Evolutionary conservation across 2,888 invertebrate species (phyloP).

Genomic region (Drosophila emarginata): DNA sequence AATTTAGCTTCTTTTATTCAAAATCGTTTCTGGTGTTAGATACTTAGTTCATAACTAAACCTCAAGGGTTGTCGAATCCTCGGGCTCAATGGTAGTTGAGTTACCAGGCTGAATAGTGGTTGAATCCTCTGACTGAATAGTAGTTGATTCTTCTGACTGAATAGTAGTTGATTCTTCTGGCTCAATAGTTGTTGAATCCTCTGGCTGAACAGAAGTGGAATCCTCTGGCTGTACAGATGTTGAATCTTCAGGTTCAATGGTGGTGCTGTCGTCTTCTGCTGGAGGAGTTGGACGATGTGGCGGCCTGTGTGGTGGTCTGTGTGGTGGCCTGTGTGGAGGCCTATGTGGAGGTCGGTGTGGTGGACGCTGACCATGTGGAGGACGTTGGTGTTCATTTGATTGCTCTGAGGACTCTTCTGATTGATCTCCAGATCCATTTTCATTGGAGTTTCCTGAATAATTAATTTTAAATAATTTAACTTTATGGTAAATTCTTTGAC

Average conservation of each 20-base stretch:
- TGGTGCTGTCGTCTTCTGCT: neutral
- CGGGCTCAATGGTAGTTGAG: neutral
- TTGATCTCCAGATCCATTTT: neutral
- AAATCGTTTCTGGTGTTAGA: neutral
- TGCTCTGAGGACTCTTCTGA: neutral
- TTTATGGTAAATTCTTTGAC: too few species aligned
- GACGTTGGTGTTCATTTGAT: neutral
- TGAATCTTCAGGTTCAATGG: neutral
- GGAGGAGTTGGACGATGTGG: neutral
- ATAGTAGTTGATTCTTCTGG: neutral
- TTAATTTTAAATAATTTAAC: neutral
- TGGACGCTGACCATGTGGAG: neutral
- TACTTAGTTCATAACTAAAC: neutral
- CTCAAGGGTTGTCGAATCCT: neutral
- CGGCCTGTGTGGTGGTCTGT: neutral
- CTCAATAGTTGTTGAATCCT: neutral
- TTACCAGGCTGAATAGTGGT: neutral
- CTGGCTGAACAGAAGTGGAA: neutral
- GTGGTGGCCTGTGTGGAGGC: neutral
- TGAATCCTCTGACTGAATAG: neutral
- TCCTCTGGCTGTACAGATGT: neutral
- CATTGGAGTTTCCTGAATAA: neutral
- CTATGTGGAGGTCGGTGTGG: neutral
- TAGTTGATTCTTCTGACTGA: neutral
- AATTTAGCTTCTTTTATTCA: neutral